phyloP scores from a whole-genome alignment of 23 tunicate genomes.

The Corella eumyota region DNA sequence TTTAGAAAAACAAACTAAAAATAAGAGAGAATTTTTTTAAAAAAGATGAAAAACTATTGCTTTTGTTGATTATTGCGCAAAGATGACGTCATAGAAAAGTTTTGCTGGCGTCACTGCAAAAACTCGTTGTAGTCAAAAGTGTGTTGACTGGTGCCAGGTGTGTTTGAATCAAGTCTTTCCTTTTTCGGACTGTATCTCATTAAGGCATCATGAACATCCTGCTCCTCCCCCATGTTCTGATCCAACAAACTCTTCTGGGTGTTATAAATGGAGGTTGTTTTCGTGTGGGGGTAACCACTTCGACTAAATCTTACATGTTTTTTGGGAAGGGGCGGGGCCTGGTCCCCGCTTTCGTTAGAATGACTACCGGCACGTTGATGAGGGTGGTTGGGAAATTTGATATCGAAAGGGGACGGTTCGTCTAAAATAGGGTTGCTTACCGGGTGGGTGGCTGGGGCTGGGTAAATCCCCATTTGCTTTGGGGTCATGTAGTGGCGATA shows the following conservation, averaged over 20 bases:
- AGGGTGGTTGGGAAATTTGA: slow-evolving; percentile 8
- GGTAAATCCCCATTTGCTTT: background rate
- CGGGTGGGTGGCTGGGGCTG: background rate
- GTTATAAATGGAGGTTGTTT: too few relatives aligned
- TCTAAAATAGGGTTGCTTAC: background rate
- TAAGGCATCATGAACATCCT: slow-evolving; percentile 67
- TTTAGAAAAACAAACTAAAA: too few relatives aligned
- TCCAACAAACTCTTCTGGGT: slow-evolving; percentile 53
- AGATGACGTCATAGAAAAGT: too few relatives aligned
- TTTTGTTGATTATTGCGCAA: too few relatives aligned
- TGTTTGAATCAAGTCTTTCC: too few relatives aligned
- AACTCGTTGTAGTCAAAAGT: too few relatives aligned
- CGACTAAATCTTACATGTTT: slow-evolving; percentile 18
- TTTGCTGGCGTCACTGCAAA: too few relatives aligned
- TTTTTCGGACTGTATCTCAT: slow-evolving; percentile 48
- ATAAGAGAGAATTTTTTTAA: too few relatives aligned
- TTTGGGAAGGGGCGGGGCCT: slow-evolving; percentile 19
- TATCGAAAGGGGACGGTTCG: slow-evolving; percentile 4
- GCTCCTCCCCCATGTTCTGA: slow-evolving; percentile 84
- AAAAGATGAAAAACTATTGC: too few relatives aligned
- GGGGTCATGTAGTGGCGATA: slow-evolving; percentile 9
- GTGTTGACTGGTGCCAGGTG: too few relatives aligned
- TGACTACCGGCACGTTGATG: slow-evolving; percentile 9
- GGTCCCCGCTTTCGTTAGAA: slow-evolving; percentile 1
- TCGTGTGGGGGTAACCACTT: too few relatives aligned